Percentiles rank a stretch among this genome's conserved stretches.
These are phyloP conservation scores for Drosophila equinoxialis DNA, from an alignment of 1,140 invertebrate species.

Conservation along the genomic window DNA sequence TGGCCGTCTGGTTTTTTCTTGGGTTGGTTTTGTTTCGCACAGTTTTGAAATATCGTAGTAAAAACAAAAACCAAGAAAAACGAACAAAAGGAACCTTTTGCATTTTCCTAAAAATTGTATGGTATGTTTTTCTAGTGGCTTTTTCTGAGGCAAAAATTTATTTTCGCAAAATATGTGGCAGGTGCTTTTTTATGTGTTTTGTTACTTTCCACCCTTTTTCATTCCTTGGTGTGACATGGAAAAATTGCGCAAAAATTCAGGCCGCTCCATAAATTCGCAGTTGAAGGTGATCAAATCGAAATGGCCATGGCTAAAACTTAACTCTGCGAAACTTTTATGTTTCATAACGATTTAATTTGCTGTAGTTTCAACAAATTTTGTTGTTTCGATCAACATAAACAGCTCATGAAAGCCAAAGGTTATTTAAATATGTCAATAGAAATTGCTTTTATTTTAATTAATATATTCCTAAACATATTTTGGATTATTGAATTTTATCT, in stretches of 20 bases:
- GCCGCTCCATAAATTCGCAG: neutral
- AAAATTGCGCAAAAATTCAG: neutral
- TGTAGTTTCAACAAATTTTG: neutral
- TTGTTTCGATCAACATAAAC: neutral
- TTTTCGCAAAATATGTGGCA: conserved; percentile 24
- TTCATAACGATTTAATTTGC: neutral
- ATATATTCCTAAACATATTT: neutral
- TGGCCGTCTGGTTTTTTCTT: no score
- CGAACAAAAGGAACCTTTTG: neutral
- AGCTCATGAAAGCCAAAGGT: neutral
- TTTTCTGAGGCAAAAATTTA: conserved; percentile 20
- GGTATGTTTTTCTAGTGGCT: conserved; percentile 13
- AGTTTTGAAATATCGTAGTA: conserved; percentile 13
- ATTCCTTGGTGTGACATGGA: conserved; percentile 1
- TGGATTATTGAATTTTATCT: neutral
- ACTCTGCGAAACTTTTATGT: neutral
- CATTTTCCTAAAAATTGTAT: conserved; percentile 8
- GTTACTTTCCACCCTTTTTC: neutral
- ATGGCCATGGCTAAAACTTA: neutral
- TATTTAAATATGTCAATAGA: no score
- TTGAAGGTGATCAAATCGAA: neutral
- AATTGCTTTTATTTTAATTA: no score
- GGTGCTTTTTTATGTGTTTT: neutral
- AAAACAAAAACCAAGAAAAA: conserved; percentile 8
- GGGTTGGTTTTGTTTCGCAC: no score